Conservation (phyloP, 2,113 vertebrate species). For the Microcebus griseorufus region DNA sequence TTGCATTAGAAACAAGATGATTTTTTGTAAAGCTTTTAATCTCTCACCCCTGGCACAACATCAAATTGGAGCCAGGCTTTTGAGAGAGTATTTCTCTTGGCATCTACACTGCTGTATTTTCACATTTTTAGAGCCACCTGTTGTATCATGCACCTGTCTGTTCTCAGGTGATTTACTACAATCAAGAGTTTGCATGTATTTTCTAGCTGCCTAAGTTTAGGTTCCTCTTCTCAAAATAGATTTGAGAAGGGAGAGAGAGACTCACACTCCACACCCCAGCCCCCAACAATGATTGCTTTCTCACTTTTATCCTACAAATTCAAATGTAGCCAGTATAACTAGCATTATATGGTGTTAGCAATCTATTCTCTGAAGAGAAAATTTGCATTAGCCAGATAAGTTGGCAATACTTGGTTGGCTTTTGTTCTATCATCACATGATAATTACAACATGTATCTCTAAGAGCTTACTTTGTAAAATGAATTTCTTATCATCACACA, state of each 20-base stretch:
- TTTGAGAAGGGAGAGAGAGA: background rate
- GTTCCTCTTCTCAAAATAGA: background rate
- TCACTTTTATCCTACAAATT: background rate
- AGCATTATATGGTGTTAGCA: background rate
- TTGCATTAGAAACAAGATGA: background rate
- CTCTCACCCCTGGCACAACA: background rate
- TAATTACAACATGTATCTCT: background rate
- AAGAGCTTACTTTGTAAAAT: slow-evolving; percentile 49
- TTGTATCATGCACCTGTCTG: background rate
- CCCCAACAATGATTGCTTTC: background rate
- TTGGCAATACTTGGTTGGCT: background rate
- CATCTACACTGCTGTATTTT: background rate
- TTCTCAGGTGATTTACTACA: background rate
- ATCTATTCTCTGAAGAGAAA: slow-evolving; percentile 22
- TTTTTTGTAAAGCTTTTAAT: slow-evolving; percentile 59
- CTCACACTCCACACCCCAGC: background rate
- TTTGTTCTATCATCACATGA: slow-evolving; percentile 11
- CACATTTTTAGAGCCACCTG: background rate
- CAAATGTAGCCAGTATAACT: slow-evolving; percentile 55
- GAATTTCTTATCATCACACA: slow-evolving; percentile 3
- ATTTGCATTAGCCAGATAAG: slow-evolving; percentile 13
- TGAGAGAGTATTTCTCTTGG: background rate
- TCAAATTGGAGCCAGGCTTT: background rate
- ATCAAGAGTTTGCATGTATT: slow-evolving; percentile 14
- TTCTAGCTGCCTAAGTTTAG: background rate